Base-by-base conservation (phyloP, 2,113 vertebrate species). In the Zosterops hypoxanthus region DNA sequence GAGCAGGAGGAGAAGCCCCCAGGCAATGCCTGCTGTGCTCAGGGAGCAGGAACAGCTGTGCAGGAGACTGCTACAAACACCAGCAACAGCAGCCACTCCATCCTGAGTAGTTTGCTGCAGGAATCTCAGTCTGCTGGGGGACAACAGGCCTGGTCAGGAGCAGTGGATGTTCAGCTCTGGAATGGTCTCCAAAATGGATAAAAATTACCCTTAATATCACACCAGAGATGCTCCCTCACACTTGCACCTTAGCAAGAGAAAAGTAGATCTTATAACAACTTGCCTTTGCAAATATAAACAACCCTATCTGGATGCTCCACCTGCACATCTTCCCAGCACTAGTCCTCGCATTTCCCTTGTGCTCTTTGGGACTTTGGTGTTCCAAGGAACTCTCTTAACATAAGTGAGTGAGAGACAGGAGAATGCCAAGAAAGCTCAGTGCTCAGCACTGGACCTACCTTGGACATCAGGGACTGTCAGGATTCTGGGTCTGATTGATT, bases 301-400 rank as follows among this genome's bases (percentile, higher is more conserved):
- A 11, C 9, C 33, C 33, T n/a, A 12, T n/a, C 18, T 23, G 23
- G 24, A 39, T 18, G 10, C 7, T 8, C 4, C 28, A 20, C 3
- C 28, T 55, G 25, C 18, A 20, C 34, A 20, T 75, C 75, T 68
- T 46, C 20, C 25, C 25, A 88, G 53, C 69, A 5, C 4, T 52
- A 11, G 0, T 12, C 15, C 22, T 49, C 59, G 10, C 0, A 2
- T 68, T 60, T 69, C 6, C 15, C 33, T 81, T 0, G 0, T 23
- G 20, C 16, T 28, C 33, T 50, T 55, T 31, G 33, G 13, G 15
- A 19, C 22, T 82, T 49, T 39, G 12, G 2, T 39, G 29, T 22
- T 72, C 25, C 42, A 46, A 1, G 1, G 22, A 46, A n/a, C 12
- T 50, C 34, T 46, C 17, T n/a, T 29, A n/a, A 42, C 15, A 11